Evolutionary conservation across 2,797 vertebrate species (phyloP).

Genomic region (Hemibagrus guttatus): DNA sequence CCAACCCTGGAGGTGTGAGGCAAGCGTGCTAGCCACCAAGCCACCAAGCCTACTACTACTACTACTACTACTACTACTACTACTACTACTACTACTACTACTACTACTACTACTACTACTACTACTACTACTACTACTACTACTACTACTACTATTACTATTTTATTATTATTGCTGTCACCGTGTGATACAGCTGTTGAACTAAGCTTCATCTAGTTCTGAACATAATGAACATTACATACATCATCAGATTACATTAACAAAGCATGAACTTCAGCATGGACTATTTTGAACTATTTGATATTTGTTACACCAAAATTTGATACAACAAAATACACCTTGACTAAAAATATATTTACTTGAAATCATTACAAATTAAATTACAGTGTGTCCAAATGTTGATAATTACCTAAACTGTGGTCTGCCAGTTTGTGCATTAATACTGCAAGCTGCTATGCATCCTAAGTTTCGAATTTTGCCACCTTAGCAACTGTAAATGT

Average conservation of each 20-base stretch:
- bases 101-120: background rate
- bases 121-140: background rate
- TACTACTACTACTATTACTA: background rate
- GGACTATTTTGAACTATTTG: too few relatives aligned
- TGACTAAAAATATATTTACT: background rate
- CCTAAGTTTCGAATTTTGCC: background rate
- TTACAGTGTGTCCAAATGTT: background rate
- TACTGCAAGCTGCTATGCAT: background rate
- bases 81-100: too few relatives aligned
- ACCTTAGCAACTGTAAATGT: background rate
- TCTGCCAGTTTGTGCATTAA: background rate
- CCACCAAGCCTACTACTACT: too few relatives aligned
- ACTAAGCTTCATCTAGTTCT: background rate
- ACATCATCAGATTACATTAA: background rate
- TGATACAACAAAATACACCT: background rate
- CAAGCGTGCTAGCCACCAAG: too few relatives aligned
- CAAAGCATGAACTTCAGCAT: background rate
- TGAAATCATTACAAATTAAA: background rate
- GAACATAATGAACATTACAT: background rate
- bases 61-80: too few relatives aligned
- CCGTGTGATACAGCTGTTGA: background rate
- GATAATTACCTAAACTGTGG: background rate
- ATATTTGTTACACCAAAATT: background rate
- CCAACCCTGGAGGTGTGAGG: too few relatives aligned
- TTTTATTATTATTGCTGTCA: slow-evolving; percentile 15